Evolutionary conservation across 2,888 invertebrate genomes (phyloP), one percentile per base, ranked within the genome.

Genomic region (Icerya purchasi): DNA sequence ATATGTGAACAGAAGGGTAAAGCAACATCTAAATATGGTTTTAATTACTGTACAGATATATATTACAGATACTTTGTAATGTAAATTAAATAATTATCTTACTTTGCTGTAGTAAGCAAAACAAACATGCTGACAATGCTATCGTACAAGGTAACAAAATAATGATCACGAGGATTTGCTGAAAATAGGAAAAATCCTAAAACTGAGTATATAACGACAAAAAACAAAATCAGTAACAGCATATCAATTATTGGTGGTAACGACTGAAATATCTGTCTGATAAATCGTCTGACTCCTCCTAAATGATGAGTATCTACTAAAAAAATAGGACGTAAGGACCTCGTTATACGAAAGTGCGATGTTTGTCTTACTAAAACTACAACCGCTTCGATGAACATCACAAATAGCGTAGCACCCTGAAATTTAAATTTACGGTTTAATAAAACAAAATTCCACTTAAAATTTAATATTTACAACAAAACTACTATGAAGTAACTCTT

Each of bases 61-160:
- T n/a, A n/a, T n/a, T n/a, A n/a, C n/a, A n/a, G n/a, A n/a, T n/a
- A n/a, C n/a, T n/a, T n/a, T 5, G n/a, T 24, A 10, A n/a, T 10
- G 50, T 3, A 51, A 57, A 19, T 61, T 50, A 25, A 8, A 36
- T 53, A 23, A 50, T 24, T 18, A 57, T 77, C 84, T 79, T 74
- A 89, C 88, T 91, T 91, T 61, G 90, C 89, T 14, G 89, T 89
- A 1, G 90, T 90, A n/a, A 90, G 76, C 59, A 91, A 76, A 49
- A 91, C 86, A 71, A 89, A 90, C 74, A 91, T 81, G 68, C 84
- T 88, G 68, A 90, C 84, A 71, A 90, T 89, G 64, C 87, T 86
- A 69, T 85, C 82, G 65, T 83, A 80, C 58, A 89, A 74, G 0
- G 86, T 83, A 64, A 74, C 74, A 70, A 91, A 91, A 52, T 60